Base-by-base conservation (phyloP, 2,113 vertebrate species). In the Podarcis cretensis region DNA sequence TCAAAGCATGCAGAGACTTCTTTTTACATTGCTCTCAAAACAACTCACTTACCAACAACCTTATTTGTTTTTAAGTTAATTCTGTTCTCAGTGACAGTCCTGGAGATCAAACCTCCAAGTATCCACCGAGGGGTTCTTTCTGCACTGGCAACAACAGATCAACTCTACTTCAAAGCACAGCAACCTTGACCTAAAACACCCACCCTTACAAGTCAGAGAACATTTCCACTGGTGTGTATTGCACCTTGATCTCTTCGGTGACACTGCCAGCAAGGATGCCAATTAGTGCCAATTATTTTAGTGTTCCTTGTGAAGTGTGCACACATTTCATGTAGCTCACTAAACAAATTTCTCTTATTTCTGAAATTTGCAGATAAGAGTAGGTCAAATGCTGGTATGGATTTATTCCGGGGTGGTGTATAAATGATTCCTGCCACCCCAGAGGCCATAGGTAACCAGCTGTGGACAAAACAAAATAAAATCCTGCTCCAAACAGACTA, bases 21-120 rank as follows among this genome's bases (percentile, higher is more conserved):
- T 68, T 21, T 79, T 87, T 30, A 63, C 48, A 71, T 35, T 2
- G 6, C 37, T 37, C 25, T 1, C 32, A 57, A 89, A 87, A 89
- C 43, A 6, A 57, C 23, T 25, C 5, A 83, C 32, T 76, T 37
- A 63, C 1, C 35, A 35, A 7, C 3, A 7, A 68, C 32, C 59
- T 27, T 88, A 59, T 73, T 81, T 89, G 40, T 80, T 85, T 85
- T 81, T 43, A 81, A 6, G 1, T 87, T 48, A 83, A 54, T 75
- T 1, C 35, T 35, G 48, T 89, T 63, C 32, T 71, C 79, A 84
- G 0, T 32, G 81, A 69, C 3, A 86, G 25, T 0, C 65, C 43
- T 81, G 43, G 77, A 87, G 77, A 87, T 87, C 43, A 87, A 87
- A 87, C 77, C 9, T 37, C 18, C 43, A 73, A 81, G 66, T 54